phyloP scores from a whole-genome alignment of 1,140 invertebrate species.

The Leptinotarsa defecta region DNA sequence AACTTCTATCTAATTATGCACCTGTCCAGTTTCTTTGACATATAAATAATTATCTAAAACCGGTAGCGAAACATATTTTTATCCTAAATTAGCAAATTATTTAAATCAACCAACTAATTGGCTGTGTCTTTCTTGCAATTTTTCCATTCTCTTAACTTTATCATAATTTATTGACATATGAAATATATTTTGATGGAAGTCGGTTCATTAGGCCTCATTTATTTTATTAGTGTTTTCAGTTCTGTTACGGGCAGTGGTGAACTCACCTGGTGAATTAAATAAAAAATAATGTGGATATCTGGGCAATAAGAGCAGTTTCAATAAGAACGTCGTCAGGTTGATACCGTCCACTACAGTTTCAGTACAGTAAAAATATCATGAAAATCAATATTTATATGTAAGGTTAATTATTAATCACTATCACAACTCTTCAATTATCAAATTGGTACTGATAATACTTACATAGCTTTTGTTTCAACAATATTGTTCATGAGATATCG shows the following conservation, averaged over 20 bases:
- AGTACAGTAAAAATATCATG: no score
- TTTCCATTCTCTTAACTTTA: constrained; percentile 31
- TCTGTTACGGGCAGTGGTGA: background rate
- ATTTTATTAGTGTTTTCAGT: constrained; percentile 10
- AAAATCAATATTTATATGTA: no score
- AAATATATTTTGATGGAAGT: constrained; percentile 22
- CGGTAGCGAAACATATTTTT: constrained; percentile 41
- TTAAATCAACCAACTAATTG: constrained; percentile 41
- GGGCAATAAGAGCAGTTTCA: no score
- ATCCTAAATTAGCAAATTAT: constrained; percentile 40
- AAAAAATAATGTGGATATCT: no score
- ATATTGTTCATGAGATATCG: no score
- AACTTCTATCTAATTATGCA: constrained; percentile 20
- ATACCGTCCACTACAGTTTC: no score
- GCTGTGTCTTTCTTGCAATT: constrained; percentile 31
- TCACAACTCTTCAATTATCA: no score
- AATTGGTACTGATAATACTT: no score
- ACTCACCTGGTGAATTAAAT: background rate
- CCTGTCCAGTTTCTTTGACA: constrained; percentile 20
- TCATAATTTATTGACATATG: constrained; percentile 37
- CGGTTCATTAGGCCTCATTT: constrained; percentile 18
- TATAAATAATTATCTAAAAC: constrained; percentile 39
- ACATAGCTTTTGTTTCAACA: no score
- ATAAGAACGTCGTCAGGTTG: no score
- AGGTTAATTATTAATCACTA: no score